These are phyloP conservation scores for Aldabrachelys gigantea DNA, from an alignment of 2,113 vertebrate species.

Conservation along the genomic window DNA sequence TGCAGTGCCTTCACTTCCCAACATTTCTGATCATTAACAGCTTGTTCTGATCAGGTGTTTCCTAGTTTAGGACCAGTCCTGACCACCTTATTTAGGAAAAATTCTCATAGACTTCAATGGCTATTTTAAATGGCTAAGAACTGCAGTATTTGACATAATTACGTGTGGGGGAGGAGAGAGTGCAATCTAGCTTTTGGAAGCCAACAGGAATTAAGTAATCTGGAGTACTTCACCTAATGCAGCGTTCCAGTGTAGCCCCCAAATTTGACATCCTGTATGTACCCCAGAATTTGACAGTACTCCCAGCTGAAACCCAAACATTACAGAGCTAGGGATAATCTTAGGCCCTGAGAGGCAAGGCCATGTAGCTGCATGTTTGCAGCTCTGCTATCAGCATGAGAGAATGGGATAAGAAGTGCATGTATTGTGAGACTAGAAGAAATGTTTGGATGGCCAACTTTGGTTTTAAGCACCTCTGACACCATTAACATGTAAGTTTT, in stretches of 20 bases:
- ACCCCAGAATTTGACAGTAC: no score
- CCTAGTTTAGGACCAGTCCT: neutral
- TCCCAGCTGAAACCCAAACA: no score
- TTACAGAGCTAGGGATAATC: no score
- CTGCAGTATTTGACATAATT: neutral
- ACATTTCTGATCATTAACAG: neutral
- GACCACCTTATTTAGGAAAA: neutral
- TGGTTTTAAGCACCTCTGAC: no score
- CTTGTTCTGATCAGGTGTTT: neutral
- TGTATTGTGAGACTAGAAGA: no score
- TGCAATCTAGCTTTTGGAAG: constrained; percentile 17
- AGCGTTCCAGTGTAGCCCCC: neutral
- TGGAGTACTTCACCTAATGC: neutral
- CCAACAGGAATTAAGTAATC: constrained; percentile 25
- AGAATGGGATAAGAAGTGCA: no score
- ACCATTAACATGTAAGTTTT: no score
- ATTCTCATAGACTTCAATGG: neutral
- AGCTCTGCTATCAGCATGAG: no score
- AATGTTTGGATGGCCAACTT: no score
- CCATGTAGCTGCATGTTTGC: no score
- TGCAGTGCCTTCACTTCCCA: accelerated
- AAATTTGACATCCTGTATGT: no score
- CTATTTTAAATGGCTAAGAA: neutral
- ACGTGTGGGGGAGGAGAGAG: neutral
- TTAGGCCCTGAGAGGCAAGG: no score